A percentile compares a stretch with the other conserved stretches of the same genome.
These are phyloP conservation scores for Neosalanx taihuensis DNA, from an alignment of 2,797 vertebrate genomes.

Conservation along the genomic window DNA sequence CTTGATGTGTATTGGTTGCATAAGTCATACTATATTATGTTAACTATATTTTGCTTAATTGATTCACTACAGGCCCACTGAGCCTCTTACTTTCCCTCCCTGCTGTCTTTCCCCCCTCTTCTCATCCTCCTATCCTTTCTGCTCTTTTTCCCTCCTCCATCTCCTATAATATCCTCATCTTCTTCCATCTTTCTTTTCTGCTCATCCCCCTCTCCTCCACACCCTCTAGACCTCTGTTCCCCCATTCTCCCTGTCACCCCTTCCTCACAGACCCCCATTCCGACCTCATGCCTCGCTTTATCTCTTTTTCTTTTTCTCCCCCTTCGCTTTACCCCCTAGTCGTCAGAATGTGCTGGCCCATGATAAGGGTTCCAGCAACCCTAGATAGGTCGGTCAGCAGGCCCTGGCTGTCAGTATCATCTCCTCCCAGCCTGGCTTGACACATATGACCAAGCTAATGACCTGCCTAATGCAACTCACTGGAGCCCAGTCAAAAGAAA, in stretches of 20 bases:
- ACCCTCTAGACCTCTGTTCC: background rate
- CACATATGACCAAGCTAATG: too few species aligned
- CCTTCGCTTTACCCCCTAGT: background rate
- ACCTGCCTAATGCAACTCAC: too few species aligned
- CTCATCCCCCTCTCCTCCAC: too few species aligned
- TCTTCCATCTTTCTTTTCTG: background rate
- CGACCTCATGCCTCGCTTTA: background rate
- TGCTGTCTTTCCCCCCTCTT: background rate
- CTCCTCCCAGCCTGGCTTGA: background rate
- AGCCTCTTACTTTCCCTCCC: background rate
- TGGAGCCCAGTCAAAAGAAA: too few species aligned
- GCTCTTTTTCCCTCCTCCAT: background rate
- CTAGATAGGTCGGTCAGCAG: background rate
- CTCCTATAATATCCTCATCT: background rate
- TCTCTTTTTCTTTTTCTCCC: background rate
- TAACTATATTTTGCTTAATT: too few species aligned
- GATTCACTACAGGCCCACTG: background rate
- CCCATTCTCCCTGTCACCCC: too few species aligned
- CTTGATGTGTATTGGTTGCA: too few species aligned
- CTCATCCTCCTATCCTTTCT: background rate
- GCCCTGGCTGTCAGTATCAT: background rate
- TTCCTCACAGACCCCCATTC: too few species aligned
- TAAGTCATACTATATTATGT: too few species aligned
- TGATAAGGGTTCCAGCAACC: background rate
- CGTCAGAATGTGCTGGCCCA: background rate